Evolutionary conservation across 2,113 vertebrate species (phyloP).

Genomic region (Oceanites oceanicus): DNA sequence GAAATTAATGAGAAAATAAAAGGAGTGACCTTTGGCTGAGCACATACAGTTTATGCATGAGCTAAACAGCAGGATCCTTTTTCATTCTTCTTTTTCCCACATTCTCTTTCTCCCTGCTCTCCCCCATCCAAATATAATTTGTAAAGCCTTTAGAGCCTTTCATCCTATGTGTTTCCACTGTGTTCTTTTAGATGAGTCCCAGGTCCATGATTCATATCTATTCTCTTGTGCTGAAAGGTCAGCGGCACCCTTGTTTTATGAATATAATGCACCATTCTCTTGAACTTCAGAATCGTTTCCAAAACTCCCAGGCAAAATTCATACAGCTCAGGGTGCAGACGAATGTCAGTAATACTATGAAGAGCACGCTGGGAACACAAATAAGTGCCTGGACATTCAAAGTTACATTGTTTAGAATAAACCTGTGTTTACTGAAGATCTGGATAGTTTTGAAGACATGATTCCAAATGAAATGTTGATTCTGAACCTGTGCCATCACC

Average conservation of each 20-base stretch:
- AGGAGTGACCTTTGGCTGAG: constrained; percentile 64
- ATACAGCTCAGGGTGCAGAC: background rate
- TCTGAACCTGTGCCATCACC: background rate
- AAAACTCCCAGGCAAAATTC: constrained; percentile 9
- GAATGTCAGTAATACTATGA: background rate
- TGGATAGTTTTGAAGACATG: background rate
- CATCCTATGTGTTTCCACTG: constrained; percentile 9
- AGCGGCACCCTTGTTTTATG: constrained; percentile 15
- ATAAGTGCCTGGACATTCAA: background rate
- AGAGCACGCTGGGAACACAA: background rate
- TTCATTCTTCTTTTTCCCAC: constrained; percentile 38
- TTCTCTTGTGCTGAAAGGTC: constrained; percentile 33
- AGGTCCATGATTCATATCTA: constrained; percentile 3
- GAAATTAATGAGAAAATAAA: constrained; percentile 68
- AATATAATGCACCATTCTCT: background rate
- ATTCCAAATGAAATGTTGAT: background rate
- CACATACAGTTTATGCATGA: constrained; percentile 51
- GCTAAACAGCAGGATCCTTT: constrained; percentile 39
- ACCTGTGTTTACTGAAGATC: background rate
- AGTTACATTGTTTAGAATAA: background rate
- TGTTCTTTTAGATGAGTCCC: background rate
- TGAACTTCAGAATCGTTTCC: background rate
- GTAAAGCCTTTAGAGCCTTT: constrained; percentile 43
- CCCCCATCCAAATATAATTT: constrained; percentile 28
- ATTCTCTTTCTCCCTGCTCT: constrained; percentile 32